Percentiles rank a stretch among this genome's conserved stretches.
Conservation (phyloP, 2,888 invertebrate genomes). For the Papilio elwesi region DNA sequence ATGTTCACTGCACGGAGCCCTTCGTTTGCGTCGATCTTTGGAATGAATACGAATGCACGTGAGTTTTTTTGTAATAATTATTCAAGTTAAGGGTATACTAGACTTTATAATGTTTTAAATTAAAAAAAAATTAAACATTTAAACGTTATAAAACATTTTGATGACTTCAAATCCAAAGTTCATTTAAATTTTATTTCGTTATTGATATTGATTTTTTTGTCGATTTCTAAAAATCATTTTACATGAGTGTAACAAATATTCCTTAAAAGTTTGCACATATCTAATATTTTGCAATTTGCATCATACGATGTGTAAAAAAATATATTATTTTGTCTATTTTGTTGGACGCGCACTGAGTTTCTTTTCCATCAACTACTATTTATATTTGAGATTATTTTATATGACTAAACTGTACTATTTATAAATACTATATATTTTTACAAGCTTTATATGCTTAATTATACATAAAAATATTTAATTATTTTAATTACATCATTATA, state of each 20-base stretch:
- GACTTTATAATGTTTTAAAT: conserved; percentile 8
- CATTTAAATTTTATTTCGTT: neutral
- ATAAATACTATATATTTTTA: conserved; percentile 39
- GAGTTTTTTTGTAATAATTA: conserved; percentile 77
- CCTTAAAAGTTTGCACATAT: neutral
- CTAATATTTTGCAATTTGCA: neutral
- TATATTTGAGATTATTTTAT: conserved; percentile 32
- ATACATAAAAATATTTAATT: conserved; percentile 39
- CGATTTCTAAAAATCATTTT: neutral
- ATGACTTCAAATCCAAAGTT: neutral
- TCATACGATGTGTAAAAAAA: neutral
- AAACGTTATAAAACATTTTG: neutral
- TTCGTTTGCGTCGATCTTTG: conserved; percentile 98
- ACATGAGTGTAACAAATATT: neutral
- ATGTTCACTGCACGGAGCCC: conserved; percentile 96
- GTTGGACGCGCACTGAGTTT: conserved; percentile 70
- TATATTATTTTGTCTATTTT: conserved; percentile 47
- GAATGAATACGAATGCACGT: conserved; percentile 99
- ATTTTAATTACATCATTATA: conserved; percentile 41
- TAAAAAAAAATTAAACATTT: neutral
- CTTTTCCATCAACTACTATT: conserved; percentile 45
- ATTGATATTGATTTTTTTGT: neutral
- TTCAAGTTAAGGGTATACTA: neutral
- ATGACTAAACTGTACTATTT: conserved; percentile 35
- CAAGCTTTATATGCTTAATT: conserved; percentile 41